These are phyloP conservation scores for Andrena cerasifolii DNA, from an alignment of 1,140 invertebrate genomes.

Conservation along the genomic window DNA sequence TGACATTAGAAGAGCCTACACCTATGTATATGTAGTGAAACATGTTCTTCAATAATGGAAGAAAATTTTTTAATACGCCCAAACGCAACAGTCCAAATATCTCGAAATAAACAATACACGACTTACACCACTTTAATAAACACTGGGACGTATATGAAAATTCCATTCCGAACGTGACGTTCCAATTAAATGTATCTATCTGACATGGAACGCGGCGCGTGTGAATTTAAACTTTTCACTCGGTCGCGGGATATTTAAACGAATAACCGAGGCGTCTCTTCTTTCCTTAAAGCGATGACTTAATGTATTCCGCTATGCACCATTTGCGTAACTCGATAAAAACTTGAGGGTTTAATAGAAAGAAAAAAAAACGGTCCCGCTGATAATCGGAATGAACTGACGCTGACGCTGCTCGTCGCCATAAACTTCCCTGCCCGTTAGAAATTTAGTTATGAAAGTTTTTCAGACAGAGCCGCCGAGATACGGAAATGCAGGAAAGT, in stretches of 20 bases:
- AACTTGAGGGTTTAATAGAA: conserved; percentile 23
- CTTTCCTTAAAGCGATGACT: conserved; percentile 2
- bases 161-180: background rate
- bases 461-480: conserved; percentile 14
- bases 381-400: conserved; percentile 26
- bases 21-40: too few species aligned
- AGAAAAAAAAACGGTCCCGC: conserved; percentile 5
- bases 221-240: background rate
- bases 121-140: too few species aligned
- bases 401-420: conserved; percentile 22
- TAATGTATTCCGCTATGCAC: conserved; percentile 23
- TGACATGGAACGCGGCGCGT: background rate
- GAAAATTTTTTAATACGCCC: too few species aligned
- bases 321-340: conserved; percentile 30
- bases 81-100: too few species aligned
- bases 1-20: too few species aligned
- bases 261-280: background rate
- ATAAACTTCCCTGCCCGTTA: conserved; percentile 22
- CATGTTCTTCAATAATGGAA: too few species aligned
- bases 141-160: too few species aligned
- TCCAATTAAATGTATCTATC: background rate
- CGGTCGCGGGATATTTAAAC: background rate
- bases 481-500: conserved; percentile 20
- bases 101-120: too few species aligned
- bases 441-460: conserved; percentile 36